Evolutionary conservation across 2,797 vertebrate species (phyloP).

Genomic region (Naso thynnoides): DNA sequence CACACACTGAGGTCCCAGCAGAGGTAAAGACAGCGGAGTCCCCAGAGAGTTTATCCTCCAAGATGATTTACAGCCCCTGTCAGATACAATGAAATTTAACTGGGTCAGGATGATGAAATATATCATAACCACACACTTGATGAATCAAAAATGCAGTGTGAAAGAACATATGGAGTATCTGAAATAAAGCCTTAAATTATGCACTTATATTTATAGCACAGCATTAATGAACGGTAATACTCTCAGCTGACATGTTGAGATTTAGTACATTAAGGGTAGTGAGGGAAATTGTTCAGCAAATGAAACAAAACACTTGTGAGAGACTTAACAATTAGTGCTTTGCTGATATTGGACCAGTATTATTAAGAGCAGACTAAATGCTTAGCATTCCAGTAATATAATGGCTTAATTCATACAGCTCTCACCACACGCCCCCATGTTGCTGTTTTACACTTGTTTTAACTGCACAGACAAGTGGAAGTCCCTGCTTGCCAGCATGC

Average conservation of each 20-base stretch:
- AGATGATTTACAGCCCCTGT: constrained; percentile 77
- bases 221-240: constrained; percentile 28
- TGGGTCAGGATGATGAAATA: constrained; percentile 79
- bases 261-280: neutral
- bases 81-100: constrained; percentile 71
- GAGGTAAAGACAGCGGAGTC: constrained; percentile 66
- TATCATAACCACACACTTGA: constrained; percentile 53
- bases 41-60: constrained; percentile 64
- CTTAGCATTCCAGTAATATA: constrained; percentile 55
- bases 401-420: constrained; percentile 53
- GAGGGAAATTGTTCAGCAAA: constrained; percentile 9
- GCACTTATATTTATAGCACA: constrained; percentile 37
- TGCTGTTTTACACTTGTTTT: constrained; percentile 21
- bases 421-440: constrained; percentile 16
- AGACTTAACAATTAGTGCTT: constrained; percentile 26
- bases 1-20: constrained; percentile 43
- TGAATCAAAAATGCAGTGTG: constrained; percentile 41
- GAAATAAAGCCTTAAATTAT: constrained; percentile 37
- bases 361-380: constrained; percentile 41
- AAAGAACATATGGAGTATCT: constrained; percentile 31
- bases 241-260: neutral
- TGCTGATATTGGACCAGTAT: constrained; percentile 26
- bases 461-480: constrained; percentile 27
- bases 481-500: constrained; percentile 18
- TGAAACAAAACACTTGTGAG: constrained; percentile 31